Base-by-base conservation (phyloP, 2,888 invertebrate genomes). In the Camponotus fellah region DNA sequence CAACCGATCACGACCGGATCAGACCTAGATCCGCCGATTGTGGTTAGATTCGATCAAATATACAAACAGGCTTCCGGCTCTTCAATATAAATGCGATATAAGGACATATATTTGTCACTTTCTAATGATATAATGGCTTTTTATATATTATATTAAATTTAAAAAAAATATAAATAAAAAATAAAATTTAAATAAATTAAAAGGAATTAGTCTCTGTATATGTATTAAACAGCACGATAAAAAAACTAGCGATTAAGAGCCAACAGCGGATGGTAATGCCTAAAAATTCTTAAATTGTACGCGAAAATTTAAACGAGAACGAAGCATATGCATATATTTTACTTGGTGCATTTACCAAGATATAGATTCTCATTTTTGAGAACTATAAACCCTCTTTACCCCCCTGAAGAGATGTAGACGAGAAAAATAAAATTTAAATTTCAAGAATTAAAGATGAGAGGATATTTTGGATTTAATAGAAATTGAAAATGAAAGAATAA, bases 1-100 rank as follows among this genome's bases (percentile, higher is more conserved):
- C 79, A 17, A 79, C 77, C 77, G 77, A 77, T 79, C 60, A 71
- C 60, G 71, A 46, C 46, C 79, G 60, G 46, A 60, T 12, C 46
- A 10, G 26, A n/a, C 26, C 40, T 69, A 32, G 43, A 79, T 62
- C 46, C 58, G 58, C 79, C 69, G 58, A 79, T 34, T 79, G 71
- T 17, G 56, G 60, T 72, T 49, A 37, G 9, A 62, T 72, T 60
- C n/a, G 58, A 71, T 79, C 79, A 58, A 60, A 72, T 46, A 60
- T 62, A 72, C 72, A 71, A 60, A 71, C 79, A 26, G 37, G 46
- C 46, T 21, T 62, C 26, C 26, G 58, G 46, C 34, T 26, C 8
- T 60, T 71, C 17, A 37, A 62, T 26, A n/a, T 53, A n/a, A 76
- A 76, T 37, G 49, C n/a, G 37, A 4, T 46, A n/a, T 26, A 8